phyloP scores from a whole-genome alignment of 1,140 invertebrate genomes.

The Arctopsyche grandis region DNA sequence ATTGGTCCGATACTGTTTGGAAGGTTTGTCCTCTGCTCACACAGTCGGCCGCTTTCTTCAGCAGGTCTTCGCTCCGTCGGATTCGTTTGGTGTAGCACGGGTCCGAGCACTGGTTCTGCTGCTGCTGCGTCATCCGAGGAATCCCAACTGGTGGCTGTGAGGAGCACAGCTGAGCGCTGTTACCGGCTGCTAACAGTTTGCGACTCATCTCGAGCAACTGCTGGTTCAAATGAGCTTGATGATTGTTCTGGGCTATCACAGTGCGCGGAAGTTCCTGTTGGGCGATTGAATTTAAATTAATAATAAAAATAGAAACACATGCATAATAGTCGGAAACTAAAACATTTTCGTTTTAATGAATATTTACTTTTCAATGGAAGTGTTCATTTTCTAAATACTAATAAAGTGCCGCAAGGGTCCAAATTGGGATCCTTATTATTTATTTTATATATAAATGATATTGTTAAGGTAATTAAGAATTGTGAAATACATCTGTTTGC shows the following conservation, averaged over 20 bases:
- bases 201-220: conserved; percentile 52
- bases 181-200: conserved; percentile 49
- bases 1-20: conserved; percentile 84
- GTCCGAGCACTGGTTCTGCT: conserved; percentile 19
- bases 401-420: too few species aligned
- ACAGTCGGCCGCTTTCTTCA: conserved; percentile 81
- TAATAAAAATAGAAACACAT: neutral
- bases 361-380: too few species aligned
- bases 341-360: neutral
- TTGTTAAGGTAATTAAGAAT: too few species aligned
- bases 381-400: too few species aligned
- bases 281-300: conserved; percentile 17
- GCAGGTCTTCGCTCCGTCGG: conserved; percentile 76
- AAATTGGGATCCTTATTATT: too few species aligned
- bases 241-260: conserved; percentile 45
- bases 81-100: conserved; percentile 64
- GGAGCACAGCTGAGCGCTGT: conserved; percentile 18
- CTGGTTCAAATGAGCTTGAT: conserved; percentile 48
- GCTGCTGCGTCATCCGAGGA: conserved; percentile 5
- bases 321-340: too few species aligned
- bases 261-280: conserved; percentile 46
- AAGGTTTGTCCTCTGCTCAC: conserved; percentile 83
- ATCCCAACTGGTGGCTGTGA: neutral
- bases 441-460: too few species aligned
- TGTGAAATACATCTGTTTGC: too few species aligned